phyloP scores from a whole-genome alignment of 1,140 invertebrate species.

The honey bee (Apis mellifera) region Amel_HAv3.1 CM009931.2:10277501-10278000 shows the following conservation, averaged over 20 bases:
- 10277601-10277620: conserved; percentile 66
- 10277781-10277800: conserved; percentile 69
- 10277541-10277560: conserved; percentile 62
- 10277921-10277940: too few relatives aligned
- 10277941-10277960: too few relatives aligned
- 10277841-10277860: conserved; percentile 41
- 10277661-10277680: conserved; percentile 67
- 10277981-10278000: too few relatives aligned
- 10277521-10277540: conserved; percentile 62
- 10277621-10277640: conserved; percentile 58
- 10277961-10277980: too few relatives aligned
- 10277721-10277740: conserved; percentile 62
- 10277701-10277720: conserved; percentile 61
- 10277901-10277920: too few relatives aligned
- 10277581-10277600: conserved; percentile 68
- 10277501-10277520: conserved; percentile 59
- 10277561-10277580: conserved; percentile 64
- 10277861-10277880: background rate
- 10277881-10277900: too few relatives aligned
- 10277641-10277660: conserved; percentile 66
- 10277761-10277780: conserved; percentile 64
- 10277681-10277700: conserved; percentile 64
- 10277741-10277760: conserved; percentile 53
- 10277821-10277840: conserved; percentile 35
- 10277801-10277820: conserved; percentile 56